Base-by-base conservation (phyloP, 2,113 vertebrate species). In the Lichenostomus cassidix region DNA sequence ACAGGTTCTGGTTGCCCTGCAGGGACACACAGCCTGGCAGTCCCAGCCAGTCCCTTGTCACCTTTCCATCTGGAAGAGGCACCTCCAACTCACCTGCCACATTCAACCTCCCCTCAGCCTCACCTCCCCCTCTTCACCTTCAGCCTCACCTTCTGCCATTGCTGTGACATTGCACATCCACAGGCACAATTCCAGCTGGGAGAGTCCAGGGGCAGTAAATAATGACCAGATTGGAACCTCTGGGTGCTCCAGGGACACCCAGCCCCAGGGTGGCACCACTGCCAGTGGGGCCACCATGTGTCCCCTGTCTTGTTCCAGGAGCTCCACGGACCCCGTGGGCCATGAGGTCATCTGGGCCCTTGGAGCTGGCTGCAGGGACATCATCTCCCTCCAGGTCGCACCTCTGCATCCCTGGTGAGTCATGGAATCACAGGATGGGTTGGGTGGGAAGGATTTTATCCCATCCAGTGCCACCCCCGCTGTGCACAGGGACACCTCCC, bases 271-370 rank as follows among this genome's bases (percentile, higher is more conserved):
- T 1, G 1, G 33, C 59, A n/a, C n/a, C 3, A 1, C 49, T 76
- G 55, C 63, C 2, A 0, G 4, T 19, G 62, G 46, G 50, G 20
- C 58, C 87, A 47, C 49, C 28, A 37, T 1, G 0, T 44, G 37
- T 83, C 29, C 47, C 64, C 59, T 94, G 55, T 87, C 50, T 96
- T 24, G 42, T 97, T 86, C 6, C 96, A 99, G 99, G 98, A 99
- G 99, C 53, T 98, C 99, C 52, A 99, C 99, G 0, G 99, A 99
- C 92, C 99, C 99, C 0, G 99, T 99, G 33, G 99, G 99, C 87
- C 99, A 99, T 46, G 99, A 99, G 76, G 99, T 99, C 60, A 99
- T 99, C 95, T 99, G 99, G 99, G 99, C 99, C 29, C 97, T 99
- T 2, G 99, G 99, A 35, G 99, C 99, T 53, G 99, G 99, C 78